These are phyloP conservation scores for Abrostola tripartita DNA, from an alignment of 2,888 invertebrate genomes.

Conservation along the genomic window DNA sequence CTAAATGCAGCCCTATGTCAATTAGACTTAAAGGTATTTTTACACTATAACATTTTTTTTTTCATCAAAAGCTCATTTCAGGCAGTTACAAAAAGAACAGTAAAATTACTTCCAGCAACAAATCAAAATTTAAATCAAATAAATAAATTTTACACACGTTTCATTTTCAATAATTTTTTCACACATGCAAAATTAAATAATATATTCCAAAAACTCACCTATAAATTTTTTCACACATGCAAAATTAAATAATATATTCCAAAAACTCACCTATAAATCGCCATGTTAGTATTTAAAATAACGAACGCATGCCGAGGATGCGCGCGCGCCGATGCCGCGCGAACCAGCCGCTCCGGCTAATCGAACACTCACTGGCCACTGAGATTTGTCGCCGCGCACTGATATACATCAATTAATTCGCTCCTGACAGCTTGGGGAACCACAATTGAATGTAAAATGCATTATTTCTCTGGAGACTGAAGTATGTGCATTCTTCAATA, in stretches of 20 bases:
- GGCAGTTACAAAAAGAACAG: no score
- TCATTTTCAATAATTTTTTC: no score
- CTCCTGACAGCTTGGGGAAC: slow-evolving; percentile 61
- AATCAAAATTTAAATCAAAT: no score
- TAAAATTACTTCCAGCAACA: no score
- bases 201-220: slow-evolving; percentile 47
- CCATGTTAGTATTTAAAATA: slow-evolving; percentile 36
- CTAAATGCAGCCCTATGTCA: no score
- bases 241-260: no score
- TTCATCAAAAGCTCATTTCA: no score
- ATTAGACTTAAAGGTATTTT: no score
- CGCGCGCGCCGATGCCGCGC: slow-evolving; percentile 34
- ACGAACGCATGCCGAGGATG: slow-evolving; percentile 33
- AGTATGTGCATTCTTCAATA: no score
- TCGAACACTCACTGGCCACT: slow-evolving; percentile 60
- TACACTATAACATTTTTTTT: no score
- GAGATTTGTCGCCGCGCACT: slow-evolving; percentile 68
- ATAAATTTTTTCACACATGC: slow-evolving; percentile 4
- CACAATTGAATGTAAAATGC: slow-evolving; percentile 38
- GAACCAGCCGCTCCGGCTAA: slow-evolving; percentile 55
- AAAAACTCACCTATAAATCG: slow-evolving; percentile 44
- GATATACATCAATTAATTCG: slow-evolving; percentile 81
- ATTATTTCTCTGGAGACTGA: background rate
- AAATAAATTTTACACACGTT: no score
- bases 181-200: no score